phyloP scores from a whole-genome alignment of 2,113 vertebrate species.

The Clinocottus analis region DNA sequence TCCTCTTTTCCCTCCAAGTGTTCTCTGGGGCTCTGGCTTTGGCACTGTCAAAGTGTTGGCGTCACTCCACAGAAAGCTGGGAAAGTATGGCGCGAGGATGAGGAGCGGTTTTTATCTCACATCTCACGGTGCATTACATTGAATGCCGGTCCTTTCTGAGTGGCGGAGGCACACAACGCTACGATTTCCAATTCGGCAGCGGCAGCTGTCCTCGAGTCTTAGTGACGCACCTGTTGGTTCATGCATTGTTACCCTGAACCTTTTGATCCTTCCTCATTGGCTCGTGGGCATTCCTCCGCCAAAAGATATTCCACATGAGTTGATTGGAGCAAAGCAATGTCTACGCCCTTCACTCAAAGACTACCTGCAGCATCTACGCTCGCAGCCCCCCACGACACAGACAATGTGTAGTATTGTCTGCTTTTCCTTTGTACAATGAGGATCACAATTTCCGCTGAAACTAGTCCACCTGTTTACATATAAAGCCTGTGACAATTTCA shows the following conservation, averaged over 20 bases:
- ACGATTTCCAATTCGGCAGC: slow-evolving; percentile 44
- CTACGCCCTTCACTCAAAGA: slow-evolving; percentile 63
- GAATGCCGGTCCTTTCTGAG: slow-evolving; percentile 44
- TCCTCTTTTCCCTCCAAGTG: slow-evolving; percentile 58
- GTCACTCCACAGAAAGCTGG: slow-evolving; percentile 58
- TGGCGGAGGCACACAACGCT: slow-evolving; percentile 13
- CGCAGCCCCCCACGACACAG: slow-evolving; percentile 20
- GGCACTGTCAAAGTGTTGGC: slow-evolving; percentile 57
- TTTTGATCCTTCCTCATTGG: slow-evolving; percentile 71
- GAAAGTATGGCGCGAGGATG: slow-evolving; percentile 54
- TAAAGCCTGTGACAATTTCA: slow-evolving; percentile 46
- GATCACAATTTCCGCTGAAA: slow-evolving; percentile 30
- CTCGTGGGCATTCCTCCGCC: slow-evolving; percentile 62
- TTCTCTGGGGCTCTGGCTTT: slow-evolving; percentile 59
- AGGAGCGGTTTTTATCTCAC: slow-evolving; percentile 53
- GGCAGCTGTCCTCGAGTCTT: slow-evolving; percentile 70
- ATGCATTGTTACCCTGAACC: slow-evolving; percentile 72
- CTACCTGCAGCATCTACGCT: slow-evolving; percentile 46
- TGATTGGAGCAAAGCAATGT: slow-evolving; percentile 73
- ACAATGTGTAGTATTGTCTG: slow-evolving; percentile 2
- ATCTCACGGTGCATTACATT: slow-evolving; percentile 55
- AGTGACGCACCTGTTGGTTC: slow-evolving; percentile 63
- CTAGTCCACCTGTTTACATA: slow-evolving; percentile 63
- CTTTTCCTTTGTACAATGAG: slow-evolving; percentile 40
- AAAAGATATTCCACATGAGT: slow-evolving; percentile 69